Evolutionary conservation across 64 coral and sea anemone genomes (phyloP).

Genomic region (Montipora foliosa): DNA sequence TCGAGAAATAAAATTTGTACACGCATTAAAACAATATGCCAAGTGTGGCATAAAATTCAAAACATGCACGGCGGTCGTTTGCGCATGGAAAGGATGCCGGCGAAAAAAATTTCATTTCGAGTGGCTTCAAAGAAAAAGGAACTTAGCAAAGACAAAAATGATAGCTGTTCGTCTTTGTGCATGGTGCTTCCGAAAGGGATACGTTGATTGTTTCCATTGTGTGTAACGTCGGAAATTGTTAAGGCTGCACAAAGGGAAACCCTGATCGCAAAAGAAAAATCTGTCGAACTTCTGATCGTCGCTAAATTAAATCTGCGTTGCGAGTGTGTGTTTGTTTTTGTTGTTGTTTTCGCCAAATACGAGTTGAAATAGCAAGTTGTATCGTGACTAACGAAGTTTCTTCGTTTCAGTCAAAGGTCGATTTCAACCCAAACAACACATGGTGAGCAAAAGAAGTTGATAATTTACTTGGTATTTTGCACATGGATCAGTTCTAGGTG

Average conservation of each 20-base stretch:
- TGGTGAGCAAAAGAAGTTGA: background rate
- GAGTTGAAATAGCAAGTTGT: too few relatives aligned
- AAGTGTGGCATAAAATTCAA: background rate
- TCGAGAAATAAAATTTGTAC: slow-evolving; percentile 50
- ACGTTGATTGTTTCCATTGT: slow-evolving; percentile 23
- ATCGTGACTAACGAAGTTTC: too few relatives aligned
- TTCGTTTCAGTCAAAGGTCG: too few relatives aligned
- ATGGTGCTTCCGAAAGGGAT: slow-evolving; percentile 34
- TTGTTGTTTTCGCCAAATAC: background rate
- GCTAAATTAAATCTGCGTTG: background rate
- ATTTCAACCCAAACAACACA: too few relatives aligned
- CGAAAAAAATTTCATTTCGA: background rate
- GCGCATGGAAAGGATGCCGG: background rate
- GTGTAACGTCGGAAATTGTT: slow-evolving; percentile 43
- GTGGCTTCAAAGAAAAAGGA: background rate
- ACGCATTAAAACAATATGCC: background rate
- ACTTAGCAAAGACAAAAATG: slow-evolving; percentile 41
- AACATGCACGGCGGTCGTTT: background rate
- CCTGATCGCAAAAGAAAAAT: background rate
- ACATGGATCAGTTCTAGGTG: too few relatives aligned
- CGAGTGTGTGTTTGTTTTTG: background rate
- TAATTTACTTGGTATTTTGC: too few relatives aligned
- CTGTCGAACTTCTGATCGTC: background rate
- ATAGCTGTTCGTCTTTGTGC: slow-evolving; percentile 12
- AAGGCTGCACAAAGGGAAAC: background rate